Evolutionary conservation across 2,113 vertebrate genomes (phyloP), one percentile per base, ranked within the genome.

Genomic region (Oryctolagus cuniculus): DNA sequence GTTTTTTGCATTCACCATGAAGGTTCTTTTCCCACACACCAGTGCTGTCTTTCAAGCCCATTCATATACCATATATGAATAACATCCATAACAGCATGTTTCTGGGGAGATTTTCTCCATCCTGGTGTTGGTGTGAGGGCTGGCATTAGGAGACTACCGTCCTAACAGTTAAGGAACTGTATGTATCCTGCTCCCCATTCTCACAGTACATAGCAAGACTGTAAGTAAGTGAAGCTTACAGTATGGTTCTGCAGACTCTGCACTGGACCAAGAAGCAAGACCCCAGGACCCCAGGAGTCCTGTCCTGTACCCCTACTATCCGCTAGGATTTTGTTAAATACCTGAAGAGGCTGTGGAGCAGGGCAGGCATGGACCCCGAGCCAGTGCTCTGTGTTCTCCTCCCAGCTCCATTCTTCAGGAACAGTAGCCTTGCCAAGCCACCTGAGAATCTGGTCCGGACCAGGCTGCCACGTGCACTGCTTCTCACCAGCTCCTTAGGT

Each of bases 401-500:
- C 81, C 53, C 38, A 78, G 25, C 49, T 78, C 64, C 63, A 31
- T 51, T 63, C 78, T 34, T 16, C 44, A 29, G 16, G 55, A 89
- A 24, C n/a, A 79, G 36, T 53, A 34, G 49, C 15, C 44, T 85
- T 85, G 34, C 36, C 58, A 34, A 66, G 8, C 55, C 49, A 79
- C 3, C 55, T 3, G 44, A 88, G 70, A 81, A 85, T 66, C 44
- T 36, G 10, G 9, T 79, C 79, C 72, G 25, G 34, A 73, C 34
- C 55, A 93, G 69, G 16, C 66, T 44, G 5, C 61, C 36, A 69
- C 38, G 38, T 69, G 61, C 86, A 85, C 29, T 66, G 66, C 80
- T 74, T 74, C 74, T 84, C 51, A 86, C 19, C 74, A 74, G 49
- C 87, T 80, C 91, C 64, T n/a, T 73, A 78, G 66, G 66, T 89